phyloP scores from a whole-genome alignment of 2,113 vertebrate genomes.

The Colaptes auratus region DNA sequence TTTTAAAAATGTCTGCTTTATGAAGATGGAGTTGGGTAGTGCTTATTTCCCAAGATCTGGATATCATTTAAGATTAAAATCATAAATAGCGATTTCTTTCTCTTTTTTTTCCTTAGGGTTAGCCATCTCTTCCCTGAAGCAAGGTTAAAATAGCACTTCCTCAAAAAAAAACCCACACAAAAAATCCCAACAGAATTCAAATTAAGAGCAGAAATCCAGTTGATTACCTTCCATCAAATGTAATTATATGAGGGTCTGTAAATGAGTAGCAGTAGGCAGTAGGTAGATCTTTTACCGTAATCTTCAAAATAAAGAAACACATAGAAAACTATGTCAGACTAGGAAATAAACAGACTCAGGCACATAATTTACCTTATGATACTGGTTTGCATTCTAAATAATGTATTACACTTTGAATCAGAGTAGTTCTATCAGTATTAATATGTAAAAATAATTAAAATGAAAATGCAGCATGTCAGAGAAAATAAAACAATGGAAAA shows the following conservation, averaged over 20 bases:
- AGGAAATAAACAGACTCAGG: not conserved
- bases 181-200: not conserved
- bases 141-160: not conserved
- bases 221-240: conserved; percentile 92
- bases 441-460: not conserved
- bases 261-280: conserved; percentile 89
- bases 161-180: not conserved
- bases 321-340: not conserved
- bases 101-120: not conserved
- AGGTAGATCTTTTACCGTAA: conserved; percentile 83
- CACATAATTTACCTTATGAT: not conserved
- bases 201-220: not conserved
- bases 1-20: not conserved
- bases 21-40: not conserved
- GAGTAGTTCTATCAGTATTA: not conserved
- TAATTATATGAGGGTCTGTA: conserved; percentile 92
- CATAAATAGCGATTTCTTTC: not conserved
- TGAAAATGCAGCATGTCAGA: not conserved
- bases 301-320: conserved; percentile 75
- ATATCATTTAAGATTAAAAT: not conserved
- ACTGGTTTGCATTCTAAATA: not conserved
- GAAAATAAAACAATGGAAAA: not conserved
- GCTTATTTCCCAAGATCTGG: not conserved
- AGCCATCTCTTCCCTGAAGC: conserved; percentile 41
- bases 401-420: not conserved